Percentiles rank a stretch among this genome's conserved stretches.
phyloP scores from a whole-genome alignment of 2,797 vertebrate genomes.

The Graptemys geographica region DNA sequence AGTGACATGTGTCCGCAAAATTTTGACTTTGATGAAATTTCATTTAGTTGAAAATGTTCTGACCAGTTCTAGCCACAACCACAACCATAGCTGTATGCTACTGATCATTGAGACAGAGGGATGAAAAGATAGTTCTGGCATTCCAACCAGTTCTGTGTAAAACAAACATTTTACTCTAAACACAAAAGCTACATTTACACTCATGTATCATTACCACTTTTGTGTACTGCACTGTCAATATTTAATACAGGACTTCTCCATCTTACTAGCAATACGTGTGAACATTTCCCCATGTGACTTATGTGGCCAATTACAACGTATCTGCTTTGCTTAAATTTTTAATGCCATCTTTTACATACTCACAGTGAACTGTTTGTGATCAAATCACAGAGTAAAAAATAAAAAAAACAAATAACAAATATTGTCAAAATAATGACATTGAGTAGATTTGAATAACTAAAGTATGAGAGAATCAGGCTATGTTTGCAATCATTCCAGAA shows the following conservation, averaged over 20 bases:
- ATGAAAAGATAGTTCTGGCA: not conserved
- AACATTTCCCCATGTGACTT: not conserved
- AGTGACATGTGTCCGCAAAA: not conserved
- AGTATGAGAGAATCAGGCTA: not conserved
- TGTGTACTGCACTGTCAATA: not conserved
- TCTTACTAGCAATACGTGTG: not conserved
- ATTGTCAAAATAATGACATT: constrained; percentile 9
- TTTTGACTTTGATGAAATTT: not conserved
- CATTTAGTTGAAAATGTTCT: not conserved
- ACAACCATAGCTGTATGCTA: not conserved
- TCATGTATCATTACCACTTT: not conserved
- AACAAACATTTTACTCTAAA: not conserved
- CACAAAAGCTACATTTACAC: not conserved
- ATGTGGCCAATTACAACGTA: not conserved
- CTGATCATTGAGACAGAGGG: not conserved
- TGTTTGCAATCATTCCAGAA: not conserved
- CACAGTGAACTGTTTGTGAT: not conserved
- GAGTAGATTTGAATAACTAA: constrained; percentile 12
- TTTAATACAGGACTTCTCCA: not conserved
- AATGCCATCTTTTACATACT: not conserved
- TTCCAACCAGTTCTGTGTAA: not conserved
- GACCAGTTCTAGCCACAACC: not conserved
- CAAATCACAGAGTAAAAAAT: not conserved
- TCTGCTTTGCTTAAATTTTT: not conserved
- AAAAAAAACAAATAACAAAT: not conserved